Conservation (phyloP, 2,888 invertebrate genomes). For the Acanthosepion pharaonis region DNA sequence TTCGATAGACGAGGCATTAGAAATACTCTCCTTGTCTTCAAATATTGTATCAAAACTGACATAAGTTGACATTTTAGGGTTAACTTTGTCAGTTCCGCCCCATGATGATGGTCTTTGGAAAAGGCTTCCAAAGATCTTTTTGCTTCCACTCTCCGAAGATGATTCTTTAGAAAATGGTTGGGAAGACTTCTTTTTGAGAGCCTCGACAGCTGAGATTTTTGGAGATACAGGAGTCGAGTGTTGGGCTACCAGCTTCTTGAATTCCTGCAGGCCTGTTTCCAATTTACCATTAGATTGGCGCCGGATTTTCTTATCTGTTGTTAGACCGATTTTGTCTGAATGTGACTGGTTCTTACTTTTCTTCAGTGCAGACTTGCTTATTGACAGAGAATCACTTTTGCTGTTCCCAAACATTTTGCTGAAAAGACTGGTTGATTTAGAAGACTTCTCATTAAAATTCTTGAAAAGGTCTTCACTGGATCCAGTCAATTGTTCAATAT, state of each 20-base stretch:
- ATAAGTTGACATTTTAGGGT: slow-evolving; percentile 65
- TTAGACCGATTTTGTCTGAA: neutral
- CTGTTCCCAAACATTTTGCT: slow-evolving; percentile 37
- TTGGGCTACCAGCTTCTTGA: slow-evolving; percentile 44
- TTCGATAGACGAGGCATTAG: slow-evolving; percentile 57
- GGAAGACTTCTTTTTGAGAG: slow-evolving; percentile 36
- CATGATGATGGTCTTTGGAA: slow-evolving; percentile 47
- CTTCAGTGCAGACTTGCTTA: neutral
- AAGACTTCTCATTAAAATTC: neutral
- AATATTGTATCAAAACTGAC: slow-evolving; percentile 69
- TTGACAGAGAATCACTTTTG: neutral
- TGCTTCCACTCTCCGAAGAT: slow-evolving; percentile 13
- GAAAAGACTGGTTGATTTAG: neutral
- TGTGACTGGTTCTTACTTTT: neutral
- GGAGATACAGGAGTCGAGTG: neutral
- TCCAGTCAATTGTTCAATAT: slow-evolving; percentile 64
- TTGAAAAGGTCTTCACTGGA: neutral
- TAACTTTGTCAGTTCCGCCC: slow-evolving; percentile 52
- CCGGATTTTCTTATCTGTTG: neutral
- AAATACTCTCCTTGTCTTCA: slow-evolving; percentile 65
- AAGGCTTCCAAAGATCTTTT: neutral
- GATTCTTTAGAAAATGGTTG: neutral
- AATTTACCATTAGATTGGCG: neutral
- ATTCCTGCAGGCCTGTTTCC: neutral
- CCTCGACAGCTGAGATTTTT: slow-evolving; percentile 40